Conservation (phyloP, 2,888 invertebrate species). For the Poecilus cupreus region DNA sequence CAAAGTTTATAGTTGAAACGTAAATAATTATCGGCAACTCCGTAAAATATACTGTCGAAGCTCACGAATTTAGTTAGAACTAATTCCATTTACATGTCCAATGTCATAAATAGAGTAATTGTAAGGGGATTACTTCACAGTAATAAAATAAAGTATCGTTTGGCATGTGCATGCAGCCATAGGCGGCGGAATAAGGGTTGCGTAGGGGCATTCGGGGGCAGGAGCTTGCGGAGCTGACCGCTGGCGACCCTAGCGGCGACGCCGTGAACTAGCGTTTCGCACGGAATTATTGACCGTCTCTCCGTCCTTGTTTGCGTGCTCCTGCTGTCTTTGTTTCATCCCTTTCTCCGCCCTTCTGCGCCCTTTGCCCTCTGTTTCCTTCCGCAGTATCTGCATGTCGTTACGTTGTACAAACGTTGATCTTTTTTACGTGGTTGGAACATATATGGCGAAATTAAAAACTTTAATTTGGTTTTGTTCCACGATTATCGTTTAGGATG, state of each 20-base stretch:
- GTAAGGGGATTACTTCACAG: constrained; percentile 38
- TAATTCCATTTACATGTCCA: constrained; percentile 53
- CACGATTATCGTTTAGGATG: constrained; percentile 18
- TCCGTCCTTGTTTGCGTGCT: constrained; percentile 18
- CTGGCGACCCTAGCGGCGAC: constrained; percentile 60
- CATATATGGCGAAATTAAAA: constrained; percentile 53
- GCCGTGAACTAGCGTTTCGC: constrained; percentile 57
- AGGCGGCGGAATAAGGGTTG: neutral
- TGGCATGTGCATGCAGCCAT: constrained; percentile 1
- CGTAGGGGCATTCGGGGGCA: neutral
- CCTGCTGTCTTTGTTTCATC: constrained; percentile 2
- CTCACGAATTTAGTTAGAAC: constrained; percentile 52
- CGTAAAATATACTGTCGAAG: constrained; percentile 50
- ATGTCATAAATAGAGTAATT: constrained; percentile 56
- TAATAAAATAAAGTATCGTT: constrained; percentile 50
- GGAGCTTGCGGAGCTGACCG: constrained; percentile 30
- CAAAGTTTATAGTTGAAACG: constrained; percentile 33
- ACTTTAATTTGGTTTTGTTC: constrained; percentile 44
- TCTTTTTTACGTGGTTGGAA: constrained; percentile 48
- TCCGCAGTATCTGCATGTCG: constrained; percentile 54
- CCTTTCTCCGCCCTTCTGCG: neutral
- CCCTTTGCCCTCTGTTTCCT: constrained; percentile 26
- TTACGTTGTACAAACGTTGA: constrained; percentile 55
- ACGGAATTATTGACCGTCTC: constrained; percentile 61
- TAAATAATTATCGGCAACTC: constrained; percentile 50